These are phyloP conservation scores for Achlya flavicornis DNA, from an alignment of 2,888 invertebrate species.

Conservation along the genomic window DNA sequence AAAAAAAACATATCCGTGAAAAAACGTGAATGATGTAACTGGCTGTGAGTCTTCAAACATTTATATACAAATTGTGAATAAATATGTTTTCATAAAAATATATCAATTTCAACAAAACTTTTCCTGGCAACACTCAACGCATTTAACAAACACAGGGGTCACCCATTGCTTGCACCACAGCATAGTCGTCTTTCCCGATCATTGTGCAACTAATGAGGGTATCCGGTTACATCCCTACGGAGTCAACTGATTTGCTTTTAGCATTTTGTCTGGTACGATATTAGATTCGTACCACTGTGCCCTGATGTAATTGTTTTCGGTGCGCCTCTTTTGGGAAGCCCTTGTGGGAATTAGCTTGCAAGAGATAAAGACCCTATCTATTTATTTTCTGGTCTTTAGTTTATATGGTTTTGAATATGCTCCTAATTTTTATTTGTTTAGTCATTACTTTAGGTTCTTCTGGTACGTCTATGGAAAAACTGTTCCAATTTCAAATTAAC, in stretches of 20 bases:
- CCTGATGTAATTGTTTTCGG: constrained; percentile 49
- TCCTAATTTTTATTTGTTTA: no score
- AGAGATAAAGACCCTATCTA: constrained; percentile 16
- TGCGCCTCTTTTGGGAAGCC: constrained; percentile 19
- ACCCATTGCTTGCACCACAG: constrained; percentile 22
- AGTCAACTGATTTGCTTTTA: constrained; percentile 56
- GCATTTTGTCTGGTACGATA: constrained; percentile 41
- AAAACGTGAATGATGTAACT: no score
- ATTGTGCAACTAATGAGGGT: constrained; percentile 65
- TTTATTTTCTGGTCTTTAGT: constrained; percentile 13
- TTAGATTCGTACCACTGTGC: constrained; percentile 37
- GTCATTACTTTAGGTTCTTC: no score
- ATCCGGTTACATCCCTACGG: constrained; percentile 65
- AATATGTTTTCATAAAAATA: no score
- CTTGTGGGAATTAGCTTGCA: constrained; percentile 19
- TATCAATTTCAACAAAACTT: neutral
- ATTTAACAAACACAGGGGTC: neutral
- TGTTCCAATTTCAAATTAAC: no score
- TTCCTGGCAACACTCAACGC: neutral
- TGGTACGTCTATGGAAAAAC: no score
- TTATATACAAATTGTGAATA: no score
- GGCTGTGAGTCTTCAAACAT: no score
- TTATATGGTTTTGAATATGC: neutral
- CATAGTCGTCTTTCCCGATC: constrained; percentile 45
- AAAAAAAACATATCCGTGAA: no score